A percentile compares a stretch with the other conserved stretches of the same genome.
Conservation (phyloP, 2,113 vertebrate species). For the Carollia perspicillata region DNA sequence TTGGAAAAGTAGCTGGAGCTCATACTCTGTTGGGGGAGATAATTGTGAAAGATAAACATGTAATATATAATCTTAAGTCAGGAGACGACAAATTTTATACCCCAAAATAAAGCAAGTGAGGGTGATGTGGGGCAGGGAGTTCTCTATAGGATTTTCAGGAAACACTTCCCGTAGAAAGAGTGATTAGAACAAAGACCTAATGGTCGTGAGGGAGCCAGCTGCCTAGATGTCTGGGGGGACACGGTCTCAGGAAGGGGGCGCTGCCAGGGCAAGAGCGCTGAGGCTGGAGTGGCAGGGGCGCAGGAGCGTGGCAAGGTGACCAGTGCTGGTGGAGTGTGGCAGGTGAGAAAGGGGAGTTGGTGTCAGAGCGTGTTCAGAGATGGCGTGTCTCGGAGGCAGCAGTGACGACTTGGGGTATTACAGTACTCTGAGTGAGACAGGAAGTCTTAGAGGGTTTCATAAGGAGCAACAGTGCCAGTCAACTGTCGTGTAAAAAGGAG, state of each 20-base stretch:
- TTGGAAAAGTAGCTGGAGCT: not conserved
- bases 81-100: not conserved
- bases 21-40: not conserved
- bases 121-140: not conserved
- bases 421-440: not conserved
- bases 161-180: not conserved
- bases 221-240: not conserved
- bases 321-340: fast-evolving
- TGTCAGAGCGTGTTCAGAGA: not conserved
- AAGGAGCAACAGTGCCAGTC: not conserved
- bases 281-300: fast-evolving
- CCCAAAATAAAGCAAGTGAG: not conserved
- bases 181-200: not conserved
- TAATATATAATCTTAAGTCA: not conserved
- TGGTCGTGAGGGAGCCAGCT: not conserved
- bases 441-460: not conserved
- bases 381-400: not conserved
- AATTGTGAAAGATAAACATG: not conserved
- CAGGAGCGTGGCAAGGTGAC: not conserved
- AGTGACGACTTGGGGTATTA: not conserved
- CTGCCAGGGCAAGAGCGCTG: too few relatives aligned
- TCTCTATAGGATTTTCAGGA: not conserved
- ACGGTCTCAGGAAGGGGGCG: not conserved
- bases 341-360: not conserved
- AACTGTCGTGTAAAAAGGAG: not conserved